A percentile compares a stretch with the other conserved stretches of the same genome.
Conservation (phyloP, 2,113 vertebrate species). For the Myodes glareolus region DNA sequence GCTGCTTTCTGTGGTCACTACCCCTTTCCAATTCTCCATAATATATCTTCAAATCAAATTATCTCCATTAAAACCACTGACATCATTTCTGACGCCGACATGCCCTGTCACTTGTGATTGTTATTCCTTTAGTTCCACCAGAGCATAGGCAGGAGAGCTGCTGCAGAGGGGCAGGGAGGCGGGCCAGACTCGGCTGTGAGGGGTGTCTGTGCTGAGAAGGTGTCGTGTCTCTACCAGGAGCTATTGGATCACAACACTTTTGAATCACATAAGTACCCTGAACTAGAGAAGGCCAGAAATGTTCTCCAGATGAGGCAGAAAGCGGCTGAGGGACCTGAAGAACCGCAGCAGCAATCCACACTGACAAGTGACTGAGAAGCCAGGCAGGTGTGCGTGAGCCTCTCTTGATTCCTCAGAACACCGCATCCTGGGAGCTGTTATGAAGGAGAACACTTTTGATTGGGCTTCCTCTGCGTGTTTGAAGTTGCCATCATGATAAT, state of each 20-base stretch:
- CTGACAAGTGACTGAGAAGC: background rate
- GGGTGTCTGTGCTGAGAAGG: background rate
- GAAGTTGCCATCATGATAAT: background rate
- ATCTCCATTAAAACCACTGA: background rate
- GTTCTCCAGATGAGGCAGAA: background rate
- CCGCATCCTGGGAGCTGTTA: background rate
- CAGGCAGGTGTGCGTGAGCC: background rate
- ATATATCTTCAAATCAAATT: background rate
- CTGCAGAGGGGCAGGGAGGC: background rate
- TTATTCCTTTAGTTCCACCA: background rate
- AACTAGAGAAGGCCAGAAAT: background rate
- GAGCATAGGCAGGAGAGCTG: background rate
- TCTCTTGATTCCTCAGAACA: background rate
- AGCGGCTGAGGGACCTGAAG: background rate
- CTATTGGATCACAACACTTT: background rate
- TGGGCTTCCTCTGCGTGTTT: too few species aligned
- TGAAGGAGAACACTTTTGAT: background rate
- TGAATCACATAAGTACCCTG: background rate
- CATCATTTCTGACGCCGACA: too few species aligned
- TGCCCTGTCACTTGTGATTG: background rate
- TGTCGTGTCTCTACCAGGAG: background rate
- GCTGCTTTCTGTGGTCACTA: background rate
- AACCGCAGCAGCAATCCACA: background rate
- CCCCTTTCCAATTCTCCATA: background rate
- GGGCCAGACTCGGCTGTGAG: too few species aligned